A percentile compares a stretch with the other conserved stretches of the same genome.
These are phyloP conservation scores for Lysandra coridon DNA, from an alignment of 2,888 invertebrate species.

Conservation along the genomic window DNA sequence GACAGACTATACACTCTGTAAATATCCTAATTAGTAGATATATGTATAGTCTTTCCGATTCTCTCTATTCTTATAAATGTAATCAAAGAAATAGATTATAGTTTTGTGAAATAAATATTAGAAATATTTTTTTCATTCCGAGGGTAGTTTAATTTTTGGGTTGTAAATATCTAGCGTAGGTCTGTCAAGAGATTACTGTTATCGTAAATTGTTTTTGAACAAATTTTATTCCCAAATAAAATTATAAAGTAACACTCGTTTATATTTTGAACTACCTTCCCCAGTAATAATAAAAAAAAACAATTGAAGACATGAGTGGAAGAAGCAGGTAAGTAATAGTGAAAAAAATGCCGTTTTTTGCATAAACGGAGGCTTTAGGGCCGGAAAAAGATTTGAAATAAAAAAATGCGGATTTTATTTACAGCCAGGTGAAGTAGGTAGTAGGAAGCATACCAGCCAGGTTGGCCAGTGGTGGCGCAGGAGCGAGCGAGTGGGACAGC, in stretches of 20 bases:
- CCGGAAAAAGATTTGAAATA: too few species aligned
- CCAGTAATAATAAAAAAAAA: background rate
- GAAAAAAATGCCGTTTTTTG: too few species aligned
- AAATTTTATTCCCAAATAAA: conserved; percentile 75
- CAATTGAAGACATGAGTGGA: too few species aligned
- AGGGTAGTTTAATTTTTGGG: conserved; percentile 48
- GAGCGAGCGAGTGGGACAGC: too few species aligned
- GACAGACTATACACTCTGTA: background rate
- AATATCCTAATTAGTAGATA: background rate
- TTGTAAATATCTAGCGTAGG: conserved; percentile 54
- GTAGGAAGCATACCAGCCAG: too few species aligned
- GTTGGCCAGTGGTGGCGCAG: too few species aligned
- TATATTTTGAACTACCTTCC: conserved; percentile 35
- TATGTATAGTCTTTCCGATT: conserved; percentile 46
- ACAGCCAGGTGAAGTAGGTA: too few species aligned
- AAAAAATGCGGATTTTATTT: too few species aligned
- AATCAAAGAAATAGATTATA: conserved; percentile 58
- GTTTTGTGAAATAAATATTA: conserved; percentile 52
- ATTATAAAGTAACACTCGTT: conserved; percentile 48
- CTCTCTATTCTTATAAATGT: conserved; percentile 52
- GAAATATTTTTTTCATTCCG: conserved; percentile 67
- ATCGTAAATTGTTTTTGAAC: conserved; percentile 60
- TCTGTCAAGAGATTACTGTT: conserved; percentile 46
- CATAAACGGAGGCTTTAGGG: too few species aligned
- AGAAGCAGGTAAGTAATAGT: too few species aligned